Base-by-base conservation (phyloP, 2,113 vertebrate genomes). In the Bubo blakistoni region DNA sequence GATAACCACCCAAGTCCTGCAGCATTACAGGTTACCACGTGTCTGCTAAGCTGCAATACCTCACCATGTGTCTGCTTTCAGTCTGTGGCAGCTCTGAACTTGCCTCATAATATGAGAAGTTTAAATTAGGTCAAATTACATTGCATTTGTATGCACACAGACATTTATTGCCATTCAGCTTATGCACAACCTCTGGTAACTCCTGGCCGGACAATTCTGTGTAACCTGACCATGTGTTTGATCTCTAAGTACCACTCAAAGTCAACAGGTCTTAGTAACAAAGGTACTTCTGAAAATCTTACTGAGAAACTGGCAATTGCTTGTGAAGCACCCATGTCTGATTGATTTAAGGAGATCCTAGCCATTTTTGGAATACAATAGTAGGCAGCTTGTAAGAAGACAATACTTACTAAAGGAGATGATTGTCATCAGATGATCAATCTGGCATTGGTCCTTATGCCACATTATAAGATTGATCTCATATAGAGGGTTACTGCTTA, bases 101-200 rank as follows among this genome's bases (percentile, higher is more conserved):
- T 59, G n/a, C 57, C 49, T 95, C 54, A 14, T 85, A 72, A 82
- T 10, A 34, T 0, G 1, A 81, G 77, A 84, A 17, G 38, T 84
- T 92, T 92, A 90, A 87, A 85, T 94, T 71, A 80, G 86, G 30
- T 90, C 84, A 65, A 63, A 49, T 92, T 74, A 57, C 89, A 76
- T 27, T 36, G 36, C 24, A n/a, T 36, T 85, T 79, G 73, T 83
- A 40, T 26, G 27, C 17, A 61, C 44, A 18, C 61, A 72, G 81
- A 59, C 49, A 36, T 85, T 96, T 67, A 34, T 51, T 74, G 83
- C 71, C 29, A 63, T 62, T 79, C 86, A 89, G 65, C 7, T 72
- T 38, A 14, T 38, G 40, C 49, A 79, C 61, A 84, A 44, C 38
- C 25, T 58, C 80, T 70, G 36, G 21, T 49, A 66, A 62, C 52